phyloP scores from a whole-genome alignment of 2,888 invertebrate species.

The Drosophila fulvimacula region DNA sequence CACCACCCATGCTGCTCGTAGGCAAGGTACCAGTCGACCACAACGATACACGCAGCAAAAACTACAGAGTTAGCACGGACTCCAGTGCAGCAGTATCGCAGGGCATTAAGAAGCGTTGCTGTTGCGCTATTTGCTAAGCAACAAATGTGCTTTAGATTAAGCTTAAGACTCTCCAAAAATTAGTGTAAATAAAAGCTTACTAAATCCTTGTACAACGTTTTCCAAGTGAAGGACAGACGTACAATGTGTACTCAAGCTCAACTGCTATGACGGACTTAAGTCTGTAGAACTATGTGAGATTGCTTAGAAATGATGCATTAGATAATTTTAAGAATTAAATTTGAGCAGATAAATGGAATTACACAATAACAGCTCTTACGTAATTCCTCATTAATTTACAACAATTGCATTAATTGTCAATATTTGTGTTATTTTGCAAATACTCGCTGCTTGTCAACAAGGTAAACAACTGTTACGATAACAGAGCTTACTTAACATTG shows the following conservation, averaged over 20 bases:
- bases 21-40: constrained; percentile 37
- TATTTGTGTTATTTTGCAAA: background rate
- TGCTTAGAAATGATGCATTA: background rate
- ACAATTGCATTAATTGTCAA: background rate
- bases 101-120: constrained; percentile 32
- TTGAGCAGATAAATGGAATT: background rate
- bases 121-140: constrained; percentile 43
- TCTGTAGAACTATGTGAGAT: background rate
- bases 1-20: constrained; percentile 30
- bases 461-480: background rate
- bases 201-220: background rate
- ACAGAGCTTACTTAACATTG: background rate
- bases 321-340: background rate
- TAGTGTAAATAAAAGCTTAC: constrained; percentile 3
- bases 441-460: background rate
- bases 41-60: constrained; percentile 33
- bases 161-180: background rate
- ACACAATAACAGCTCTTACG: background rate
- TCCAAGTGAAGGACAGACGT: background rate
- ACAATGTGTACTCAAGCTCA: background rate
- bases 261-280: background rate
- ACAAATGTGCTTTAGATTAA: background rate
- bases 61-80: constrained; percentile 48
- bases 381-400: background rate
- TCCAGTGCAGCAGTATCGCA: constrained; percentile 16